Evolutionary conservation across 1,140 invertebrate species (phyloP), one percentile per base, ranked within the genome.

Genomic region (Scaptomyza graminum): DNA sequence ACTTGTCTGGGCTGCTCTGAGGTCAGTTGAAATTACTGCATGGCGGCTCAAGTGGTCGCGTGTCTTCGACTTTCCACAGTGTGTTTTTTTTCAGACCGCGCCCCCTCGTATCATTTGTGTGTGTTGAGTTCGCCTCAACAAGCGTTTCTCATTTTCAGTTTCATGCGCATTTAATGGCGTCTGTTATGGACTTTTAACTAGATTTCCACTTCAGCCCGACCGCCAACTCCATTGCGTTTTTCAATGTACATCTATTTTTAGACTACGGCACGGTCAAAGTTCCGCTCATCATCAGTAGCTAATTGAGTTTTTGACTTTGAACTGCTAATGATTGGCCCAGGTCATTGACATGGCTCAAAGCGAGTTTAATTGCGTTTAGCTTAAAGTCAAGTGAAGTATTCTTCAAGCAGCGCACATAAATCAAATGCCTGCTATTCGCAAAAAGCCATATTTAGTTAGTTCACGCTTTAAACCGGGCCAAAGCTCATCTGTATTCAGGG

Each of bases 261-360:
- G 74, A 47, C 47, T 39, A 54, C 22, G 41, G 13, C 50, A 39
- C 50, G 34, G 25, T 66, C 62, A 44, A 28, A 64, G 62, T 50
- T 50, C 9, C 44, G 54, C 34, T 22, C 25, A 22, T 13, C 51
- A 57, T 62, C 55, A 62, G 73, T 39, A 52, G 76, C 68, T 87
- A 87, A 87, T 87, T 87, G 79, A 88, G 79, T 88, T 89, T 88
- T 88, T 83, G 82, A 88, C 82, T 87, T 88, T 87, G 83, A 81
- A 88, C 49, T 63, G 71, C 34, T 18, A 44, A 51, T 52, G 51
- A 69, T 75, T 56, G 65, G 62, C 43, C 41, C 55, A 68, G 82
- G 74, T 87, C 82, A 51, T 78, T 87, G 83, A 87, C 81, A 78
- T 43, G 37, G 31, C 63, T 18, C 15, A 22, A 50, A 22, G 37